phyloP scores from a whole-genome alignment of 2,797 vertebrate species.

The Semotilus atromaculatus region DNA sequence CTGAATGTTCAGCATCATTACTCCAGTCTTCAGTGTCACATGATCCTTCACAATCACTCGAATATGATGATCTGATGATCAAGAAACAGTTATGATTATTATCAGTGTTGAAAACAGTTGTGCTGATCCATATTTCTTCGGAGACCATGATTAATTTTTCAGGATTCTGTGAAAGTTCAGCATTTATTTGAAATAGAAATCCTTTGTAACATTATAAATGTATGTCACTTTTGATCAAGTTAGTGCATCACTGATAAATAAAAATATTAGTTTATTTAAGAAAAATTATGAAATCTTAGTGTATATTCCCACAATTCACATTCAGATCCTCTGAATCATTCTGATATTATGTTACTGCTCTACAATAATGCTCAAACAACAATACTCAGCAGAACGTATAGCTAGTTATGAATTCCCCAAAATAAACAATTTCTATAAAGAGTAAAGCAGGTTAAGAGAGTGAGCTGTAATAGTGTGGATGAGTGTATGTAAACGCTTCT shows the following conservation, averaged over 20 bases:
- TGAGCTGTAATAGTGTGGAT: neutral
- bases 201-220: too few species aligned
- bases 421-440: neutral
- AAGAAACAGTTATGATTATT: neutral
- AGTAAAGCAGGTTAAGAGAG: neutral
- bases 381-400: neutral
- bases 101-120: neutral
- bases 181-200: too few species aligned
- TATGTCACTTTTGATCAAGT: neutral
- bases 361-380: too few species aligned
- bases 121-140: neutral
- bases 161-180: too few species aligned
- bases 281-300: neutral
- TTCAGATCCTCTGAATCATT: constrained; percentile 41
- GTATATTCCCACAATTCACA: neutral
- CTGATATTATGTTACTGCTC: neutral
- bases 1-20: neutral
- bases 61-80: too few species aligned
- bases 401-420: neutral
- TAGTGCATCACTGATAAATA: neutral
- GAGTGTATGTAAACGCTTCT: too few species aligned
- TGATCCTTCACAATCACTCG: too few species aligned
- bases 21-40: too few species aligned
- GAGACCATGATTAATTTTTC: neutral
- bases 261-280: neutral